phyloP scores from a whole-genome alignment of 2,797 vertebrate genomes.

The Ficedula albicollis region DNA sequence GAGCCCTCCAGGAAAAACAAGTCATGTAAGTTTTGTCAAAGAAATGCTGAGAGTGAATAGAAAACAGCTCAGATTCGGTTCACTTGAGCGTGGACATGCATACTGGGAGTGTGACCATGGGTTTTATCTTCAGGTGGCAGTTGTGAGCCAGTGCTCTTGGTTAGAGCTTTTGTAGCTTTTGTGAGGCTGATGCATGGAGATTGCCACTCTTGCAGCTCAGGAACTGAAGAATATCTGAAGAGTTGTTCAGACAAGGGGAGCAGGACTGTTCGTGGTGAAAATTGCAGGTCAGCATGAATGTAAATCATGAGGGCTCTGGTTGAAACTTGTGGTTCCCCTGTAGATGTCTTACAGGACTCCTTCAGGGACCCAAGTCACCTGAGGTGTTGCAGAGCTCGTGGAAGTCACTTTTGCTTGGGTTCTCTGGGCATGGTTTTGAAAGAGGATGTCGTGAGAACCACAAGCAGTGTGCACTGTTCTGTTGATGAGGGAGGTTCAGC shows the following conservation, averaged over 20 bases:
- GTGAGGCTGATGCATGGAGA: not conserved
- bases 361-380: not conserved
- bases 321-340: not conserved
- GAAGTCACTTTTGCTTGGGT: not conserved
- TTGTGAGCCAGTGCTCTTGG: not conserved
- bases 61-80: accelerated
- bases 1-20: conserved; percentile 86
- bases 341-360: not conserved
- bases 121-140: not conserved
- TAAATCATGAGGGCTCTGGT: not conserved
- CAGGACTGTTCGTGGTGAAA: accelerated
- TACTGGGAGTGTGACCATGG: not conserved
- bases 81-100: not conserved
- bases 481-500: not conserved
- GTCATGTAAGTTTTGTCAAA: conserved; percentile 85
- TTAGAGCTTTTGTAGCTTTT: not conserved
- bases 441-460: not conserved
- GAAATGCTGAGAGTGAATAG: not conserved
- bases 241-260: not conserved
- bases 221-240: not conserved
- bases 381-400: not conserved
- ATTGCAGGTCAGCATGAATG: not conserved
- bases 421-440: not conserved
- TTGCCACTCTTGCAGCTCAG: not conserved
- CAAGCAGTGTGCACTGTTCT: accelerated